Evolutionary conservation across 2,113 vertebrate species (phyloP).

Genomic region (Phylloscopus trochiloides): DNA sequence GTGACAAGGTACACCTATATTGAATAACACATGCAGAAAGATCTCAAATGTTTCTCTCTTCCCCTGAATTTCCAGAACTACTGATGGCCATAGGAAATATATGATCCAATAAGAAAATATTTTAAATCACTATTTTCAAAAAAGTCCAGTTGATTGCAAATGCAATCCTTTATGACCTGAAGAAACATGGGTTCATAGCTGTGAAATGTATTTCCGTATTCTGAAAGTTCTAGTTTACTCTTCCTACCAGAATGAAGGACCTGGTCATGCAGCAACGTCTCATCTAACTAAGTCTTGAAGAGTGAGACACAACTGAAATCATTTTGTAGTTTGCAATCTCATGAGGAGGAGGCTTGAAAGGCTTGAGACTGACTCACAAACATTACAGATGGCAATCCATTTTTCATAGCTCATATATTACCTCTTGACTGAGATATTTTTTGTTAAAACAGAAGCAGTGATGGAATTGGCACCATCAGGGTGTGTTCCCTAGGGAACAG

Average conservation of each 20-base stretch:
- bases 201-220: neutral
- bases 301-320: neutral
- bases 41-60: neutral
- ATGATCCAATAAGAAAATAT: neutral
- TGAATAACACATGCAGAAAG: neutral
- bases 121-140: neutral
- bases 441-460: neutral
- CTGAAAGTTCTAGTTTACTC: neutral
- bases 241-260: neutral
- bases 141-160: neutral
- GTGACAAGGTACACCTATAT: neutral
- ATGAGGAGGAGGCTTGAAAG: neutral
- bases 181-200: neutral
- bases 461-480: neutral
- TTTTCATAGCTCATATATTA: neutral
- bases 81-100: neutral
- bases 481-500: accelerated
- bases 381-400: neutral
- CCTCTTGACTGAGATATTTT: neutral
- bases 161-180: neutral
- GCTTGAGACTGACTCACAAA: neutral
- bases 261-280: neutral
- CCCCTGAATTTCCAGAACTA: neutral
- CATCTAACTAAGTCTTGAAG: neutral
- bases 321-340: neutral